Percentiles rank a stretch among this genome's conserved stretches.
phyloP scores from a whole-genome alignment of 2,113 vertebrate genomes.

The Caretta caretta region DNA sequence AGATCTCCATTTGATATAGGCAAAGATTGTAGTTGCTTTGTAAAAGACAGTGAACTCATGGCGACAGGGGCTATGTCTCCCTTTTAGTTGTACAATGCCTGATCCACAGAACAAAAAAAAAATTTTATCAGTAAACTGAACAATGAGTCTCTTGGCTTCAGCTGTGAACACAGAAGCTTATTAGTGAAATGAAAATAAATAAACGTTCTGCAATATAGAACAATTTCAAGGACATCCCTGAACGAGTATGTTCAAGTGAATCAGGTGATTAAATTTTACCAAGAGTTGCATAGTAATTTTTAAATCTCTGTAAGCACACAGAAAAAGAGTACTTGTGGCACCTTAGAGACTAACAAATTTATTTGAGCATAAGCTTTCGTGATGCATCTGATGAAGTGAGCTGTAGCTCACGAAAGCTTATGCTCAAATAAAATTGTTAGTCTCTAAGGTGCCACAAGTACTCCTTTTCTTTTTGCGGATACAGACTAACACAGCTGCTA shows the following conservation, averaged over 20 bases:
- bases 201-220: neutral
- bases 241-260: neutral
- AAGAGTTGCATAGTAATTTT: neutral
- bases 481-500: too few species aligned
- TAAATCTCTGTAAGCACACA: neutral
- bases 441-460: too few species aligned
- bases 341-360: too few species aligned
- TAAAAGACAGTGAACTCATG: neutral
- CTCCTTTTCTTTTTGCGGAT: too few species aligned
- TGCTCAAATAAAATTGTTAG: too few species aligned
- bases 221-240: neutral
- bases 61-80: neutral
- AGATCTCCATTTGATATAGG: neutral
- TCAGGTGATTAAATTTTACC: neutral
- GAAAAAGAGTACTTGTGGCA: too few species aligned
- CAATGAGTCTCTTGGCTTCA: neutral
- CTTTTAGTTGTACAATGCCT: neutral
- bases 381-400: too few species aligned
- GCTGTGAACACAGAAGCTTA: neutral
- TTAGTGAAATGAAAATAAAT: neutral
- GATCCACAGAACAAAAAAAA: neutral
- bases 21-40: neutral
- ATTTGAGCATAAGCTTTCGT: too few species aligned
- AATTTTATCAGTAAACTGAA: neutral
- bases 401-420: too few species aligned